These are phyloP conservation scores for Acropternis orthonyx DNA, from an alignment of 2,797 vertebrate species.

Conservation along the genomic window DNA sequence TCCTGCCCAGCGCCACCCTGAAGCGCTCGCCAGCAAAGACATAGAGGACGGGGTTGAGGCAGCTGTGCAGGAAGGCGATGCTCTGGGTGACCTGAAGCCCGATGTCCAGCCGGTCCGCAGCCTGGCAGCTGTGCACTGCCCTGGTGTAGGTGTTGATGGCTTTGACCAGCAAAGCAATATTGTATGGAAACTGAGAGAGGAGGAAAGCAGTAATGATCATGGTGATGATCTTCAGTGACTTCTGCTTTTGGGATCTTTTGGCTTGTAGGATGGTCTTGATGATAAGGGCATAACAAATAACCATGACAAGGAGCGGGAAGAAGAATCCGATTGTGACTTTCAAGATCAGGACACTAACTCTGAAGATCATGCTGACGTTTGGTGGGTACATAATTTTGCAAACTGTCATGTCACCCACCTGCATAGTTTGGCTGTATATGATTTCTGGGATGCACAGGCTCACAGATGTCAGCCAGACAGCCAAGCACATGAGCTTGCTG, in stretches of 20 bases:
- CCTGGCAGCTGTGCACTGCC: constrained; percentile 69
- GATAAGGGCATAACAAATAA: constrained; percentile 86
- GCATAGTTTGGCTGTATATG: constrained; percentile 66
- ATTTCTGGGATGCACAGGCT: constrained; percentile 86
- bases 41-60: constrained; percentile 89
- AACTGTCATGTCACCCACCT: neutral
- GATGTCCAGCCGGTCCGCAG: constrained; percentile 69
- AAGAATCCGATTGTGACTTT: constrained; percentile 87
- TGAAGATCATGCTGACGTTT: constrained; percentile 59
- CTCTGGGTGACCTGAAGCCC: constrained; percentile 83
- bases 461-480: constrained; percentile 79
- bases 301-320: constrained; percentile 83
- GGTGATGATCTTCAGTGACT: constrained; percentile 85
- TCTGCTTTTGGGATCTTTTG: constrained; percentile 87
- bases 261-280: constrained; percentile 84
- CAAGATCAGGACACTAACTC: constrained; percentile 78
- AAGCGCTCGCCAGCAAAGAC: constrained; percentile 88
- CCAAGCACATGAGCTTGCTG: constrained; percentile 80
- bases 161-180: constrained; percentile 80
- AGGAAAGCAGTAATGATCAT: constrained; percentile 83
- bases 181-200: constrained; percentile 87
- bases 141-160: constrained; percentile 69
- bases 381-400: constrained; percentile 79
- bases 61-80: constrained; percentile 87
- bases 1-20: constrained; percentile 79